phyloP scores from a whole-genome alignment of 2,888 invertebrate genomes.

The Lasius platythorax region DNA sequence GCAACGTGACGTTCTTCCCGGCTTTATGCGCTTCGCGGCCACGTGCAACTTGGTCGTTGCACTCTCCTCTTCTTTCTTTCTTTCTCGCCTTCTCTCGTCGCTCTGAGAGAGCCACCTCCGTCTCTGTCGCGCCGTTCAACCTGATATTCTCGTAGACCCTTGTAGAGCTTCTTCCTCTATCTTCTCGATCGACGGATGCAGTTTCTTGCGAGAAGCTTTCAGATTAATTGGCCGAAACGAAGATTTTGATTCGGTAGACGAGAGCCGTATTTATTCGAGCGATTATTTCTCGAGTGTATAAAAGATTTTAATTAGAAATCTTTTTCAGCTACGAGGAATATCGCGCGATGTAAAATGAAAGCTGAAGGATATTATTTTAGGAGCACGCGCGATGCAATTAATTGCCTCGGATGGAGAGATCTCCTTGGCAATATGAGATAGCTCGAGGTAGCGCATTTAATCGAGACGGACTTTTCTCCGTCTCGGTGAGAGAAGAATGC shows the following conservation, averaged over 20 bases:
- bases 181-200: background rate
- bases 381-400: background rate
- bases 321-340: background rate
- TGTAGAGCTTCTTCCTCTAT: background rate
- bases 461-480: conserved; percentile 19
- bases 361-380: background rate
- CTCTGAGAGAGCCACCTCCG: conserved; percentile 18
- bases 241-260: background rate
- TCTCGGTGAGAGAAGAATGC: conserved; percentile 26
- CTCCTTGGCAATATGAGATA: conserved; percentile 10
- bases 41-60: conserved; percentile 59
- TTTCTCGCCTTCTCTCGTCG: background rate
- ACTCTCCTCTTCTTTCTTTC: conserved; percentile 48
- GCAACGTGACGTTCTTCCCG: conserved; percentile 60
- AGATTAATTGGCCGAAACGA: background rate
- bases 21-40: conserved; percentile 54
- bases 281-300: background rate
- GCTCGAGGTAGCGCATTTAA: conserved; percentile 8
- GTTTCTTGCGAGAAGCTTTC: conserved; percentile 13
- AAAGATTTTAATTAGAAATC: background rate
- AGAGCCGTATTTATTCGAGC: background rate
- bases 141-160: background rate
- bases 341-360: background rate
- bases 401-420: background rate
- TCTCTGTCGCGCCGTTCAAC: conserved; percentile 28